phyloP scores from a whole-genome alignment of 2,113 vertebrate genomes.

The Syrrhaptes paradoxus region DNA sequence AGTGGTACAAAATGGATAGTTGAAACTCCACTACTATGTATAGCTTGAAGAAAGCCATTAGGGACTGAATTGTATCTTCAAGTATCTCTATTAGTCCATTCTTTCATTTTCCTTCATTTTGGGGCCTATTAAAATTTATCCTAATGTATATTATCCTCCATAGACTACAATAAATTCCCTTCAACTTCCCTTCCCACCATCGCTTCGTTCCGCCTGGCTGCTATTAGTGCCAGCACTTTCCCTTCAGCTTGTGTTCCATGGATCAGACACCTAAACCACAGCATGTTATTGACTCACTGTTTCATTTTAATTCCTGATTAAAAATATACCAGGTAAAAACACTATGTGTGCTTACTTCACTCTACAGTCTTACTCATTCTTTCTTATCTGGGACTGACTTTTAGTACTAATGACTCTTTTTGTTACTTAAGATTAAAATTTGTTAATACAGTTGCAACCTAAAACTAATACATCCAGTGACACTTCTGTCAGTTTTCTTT shows the following conservation, averaged over 20 bases:
- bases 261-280: not conserved
- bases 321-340: not conserved
- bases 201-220: not conserved
- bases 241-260: not conserved
- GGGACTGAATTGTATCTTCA: not conserved
- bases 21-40: not conserved
- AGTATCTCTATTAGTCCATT: not conserved
- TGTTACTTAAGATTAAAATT: not conserved
- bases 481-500: not conserved
- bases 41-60: conserved; percentile 4
- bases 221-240: not conserved
- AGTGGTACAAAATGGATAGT: not conserved
- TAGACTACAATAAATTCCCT: not conserved
- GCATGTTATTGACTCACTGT: not conserved
- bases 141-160: conserved; percentile 20
- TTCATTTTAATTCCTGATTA: conserved; percentile 19
- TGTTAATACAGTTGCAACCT: not conserved
- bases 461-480: not conserved
- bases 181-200: not conserved
- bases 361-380: not conserved
- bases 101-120: conserved; percentile 29
- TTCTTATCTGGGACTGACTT: not conserved
- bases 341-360: not conserved
- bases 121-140: conserved; percentile 9
- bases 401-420: not conserved